A percentile compares a stretch with the other conserved stretches of the same genome.
These are phyloP conservation scores for Echiichthys vipera DNA, from an alignment of 2,797 vertebrate species.

Conservation along the genomic window DNA sequence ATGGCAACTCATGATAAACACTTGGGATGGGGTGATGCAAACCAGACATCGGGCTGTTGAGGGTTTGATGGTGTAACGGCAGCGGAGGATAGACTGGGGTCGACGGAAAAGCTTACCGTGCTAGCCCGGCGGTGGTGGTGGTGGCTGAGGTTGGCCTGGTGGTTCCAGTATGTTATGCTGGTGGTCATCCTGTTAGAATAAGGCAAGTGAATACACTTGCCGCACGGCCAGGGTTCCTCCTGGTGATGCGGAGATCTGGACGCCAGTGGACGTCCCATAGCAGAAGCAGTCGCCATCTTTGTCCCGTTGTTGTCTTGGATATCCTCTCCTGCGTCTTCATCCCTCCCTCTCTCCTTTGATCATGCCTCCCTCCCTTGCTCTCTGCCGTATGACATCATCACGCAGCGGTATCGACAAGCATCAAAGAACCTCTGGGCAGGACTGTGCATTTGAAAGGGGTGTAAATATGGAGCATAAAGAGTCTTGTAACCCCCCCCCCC, in stretches of 20 bases:
- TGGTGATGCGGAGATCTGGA: slow-evolving; percentile 56
- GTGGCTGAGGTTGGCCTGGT: slow-evolving; percentile 64
- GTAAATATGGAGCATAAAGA: slow-evolving; percentile 76
- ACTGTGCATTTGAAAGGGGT: slow-evolving; percentile 71
- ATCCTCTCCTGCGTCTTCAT: slow-evolving; percentile 79
- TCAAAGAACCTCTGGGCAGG: slow-evolving; percentile 78
- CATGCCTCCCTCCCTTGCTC: slow-evolving; percentile 76
- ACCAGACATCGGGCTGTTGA: slow-evolving; percentile 65
- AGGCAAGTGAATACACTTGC: slow-evolving; percentile 22
- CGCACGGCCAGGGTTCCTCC: slow-evolving; percentile 31
- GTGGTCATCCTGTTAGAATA: slow-evolving; percentile 63
- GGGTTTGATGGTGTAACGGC: slow-evolving; percentile 64
- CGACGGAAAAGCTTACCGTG: slow-evolving; percentile 79
- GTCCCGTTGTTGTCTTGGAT: slow-evolving; percentile 84
- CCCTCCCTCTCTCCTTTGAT: slow-evolving; percentile 80
- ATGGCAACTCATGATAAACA: slow-evolving; percentile 67
- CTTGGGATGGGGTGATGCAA: slow-evolving; percentile 62
- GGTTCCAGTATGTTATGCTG: slow-evolving; percentile 60
- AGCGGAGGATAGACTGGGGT: slow-evolving; percentile 62
- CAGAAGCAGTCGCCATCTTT: slow-evolving; percentile 83
- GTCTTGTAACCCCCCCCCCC: slow-evolving; percentile 52
- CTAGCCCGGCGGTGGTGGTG: slow-evolving; percentile 61
- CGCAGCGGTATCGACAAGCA: slow-evolving; percentile 80
- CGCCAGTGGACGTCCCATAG: slow-evolving; percentile 73
- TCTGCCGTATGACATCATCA: slow-evolving; percentile 83